phyloP scores from a whole-genome alignment of 2,113 vertebrate genomes.

The Ameiurus melas region DNA sequence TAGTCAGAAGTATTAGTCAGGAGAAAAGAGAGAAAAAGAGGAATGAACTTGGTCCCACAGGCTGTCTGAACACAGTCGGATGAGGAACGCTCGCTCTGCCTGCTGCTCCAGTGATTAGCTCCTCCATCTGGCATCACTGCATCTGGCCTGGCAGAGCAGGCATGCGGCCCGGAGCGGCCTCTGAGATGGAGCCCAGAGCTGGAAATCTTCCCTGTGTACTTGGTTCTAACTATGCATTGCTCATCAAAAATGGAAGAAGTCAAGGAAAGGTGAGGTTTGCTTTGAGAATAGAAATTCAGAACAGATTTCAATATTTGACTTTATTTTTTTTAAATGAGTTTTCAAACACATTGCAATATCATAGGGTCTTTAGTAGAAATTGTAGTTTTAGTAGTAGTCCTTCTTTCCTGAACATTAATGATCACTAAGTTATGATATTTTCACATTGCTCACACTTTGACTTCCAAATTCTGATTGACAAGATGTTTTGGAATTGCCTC shows the following conservation, averaged over 20 bases:
- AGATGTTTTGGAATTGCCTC: background rate
- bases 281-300: background rate
- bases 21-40: constrained; percentile 51
- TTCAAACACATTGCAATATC: background rate
- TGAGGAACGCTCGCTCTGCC: constrained; percentile 58
- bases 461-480: background rate
- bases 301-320: background rate
- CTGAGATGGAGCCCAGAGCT: constrained; percentile 59
- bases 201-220: constrained; percentile 56
- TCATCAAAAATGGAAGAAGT: constrained; percentile 36
- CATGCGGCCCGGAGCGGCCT: constrained; percentile 60
- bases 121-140: constrained; percentile 73
- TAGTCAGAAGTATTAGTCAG: constrained; percentile 8
- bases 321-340: background rate
- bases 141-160: constrained; percentile 57
- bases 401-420: background rate
- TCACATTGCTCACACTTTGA: background rate
- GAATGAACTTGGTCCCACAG: constrained; percentile 57
- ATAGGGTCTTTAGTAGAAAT: background rate
- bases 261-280: constrained; percentile 44
- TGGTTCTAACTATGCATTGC: constrained; percentile 44
- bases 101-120: constrained; percentile 74
- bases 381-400: background rate
- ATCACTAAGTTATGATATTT: background rate
- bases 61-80: constrained; percentile 60